Percentiles rank a stretch among this genome's conserved stretches.
Conservation (phyloP, 1,140 invertebrate species). For the Drosophila mauritiana region DNA sequence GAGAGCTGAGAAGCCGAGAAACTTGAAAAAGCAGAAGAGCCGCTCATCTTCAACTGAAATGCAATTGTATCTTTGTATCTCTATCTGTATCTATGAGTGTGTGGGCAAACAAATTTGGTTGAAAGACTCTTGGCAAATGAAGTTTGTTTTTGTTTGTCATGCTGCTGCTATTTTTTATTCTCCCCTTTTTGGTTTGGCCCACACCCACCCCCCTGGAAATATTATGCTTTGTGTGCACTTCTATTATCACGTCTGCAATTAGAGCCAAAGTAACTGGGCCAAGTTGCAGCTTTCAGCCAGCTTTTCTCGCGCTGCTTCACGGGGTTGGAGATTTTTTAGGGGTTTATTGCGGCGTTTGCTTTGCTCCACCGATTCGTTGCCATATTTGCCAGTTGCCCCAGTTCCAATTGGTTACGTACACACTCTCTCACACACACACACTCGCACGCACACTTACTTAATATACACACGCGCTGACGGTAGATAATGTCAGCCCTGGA, state of each 20-base stretch:
- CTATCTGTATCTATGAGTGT: constrained; percentile 19
- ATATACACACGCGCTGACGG: constrained; percentile 30
- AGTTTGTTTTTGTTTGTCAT: constrained; percentile 55
- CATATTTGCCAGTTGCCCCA: constrained; percentile 71
- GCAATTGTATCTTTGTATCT: constrained; percentile 15
- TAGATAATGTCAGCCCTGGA: constrained; percentile 66
- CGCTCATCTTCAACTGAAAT: constrained; percentile 31
- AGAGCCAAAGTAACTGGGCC: constrained; percentile 76
- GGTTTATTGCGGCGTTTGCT: constrained; percentile 77
- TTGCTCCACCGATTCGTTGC: constrained; percentile 73
- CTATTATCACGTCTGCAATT: constrained; percentile 78
- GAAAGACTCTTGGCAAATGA: constrained; percentile 61
- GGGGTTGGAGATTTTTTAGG: constrained; percentile 57
- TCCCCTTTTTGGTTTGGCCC: background rate
- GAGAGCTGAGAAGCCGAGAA: background rate
- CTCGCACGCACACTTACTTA: constrained; percentile 6
- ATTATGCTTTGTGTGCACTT: constrained; percentile 44
- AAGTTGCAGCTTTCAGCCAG: constrained; percentile 65
- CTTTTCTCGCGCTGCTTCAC: constrained; percentile 44
- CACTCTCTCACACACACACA: constrained; percentile 18
- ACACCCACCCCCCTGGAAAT: background rate
- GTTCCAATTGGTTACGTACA: constrained; percentile 80
- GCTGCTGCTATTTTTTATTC: constrained; percentile 23
- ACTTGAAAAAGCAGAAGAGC: background rate
- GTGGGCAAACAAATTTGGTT: constrained; percentile 59